Percentiles rank a stretch among this genome's conserved stretches.
Conservation (phyloP, 2,888 invertebrate genomes). For the Apotomis betuletana region DNA sequence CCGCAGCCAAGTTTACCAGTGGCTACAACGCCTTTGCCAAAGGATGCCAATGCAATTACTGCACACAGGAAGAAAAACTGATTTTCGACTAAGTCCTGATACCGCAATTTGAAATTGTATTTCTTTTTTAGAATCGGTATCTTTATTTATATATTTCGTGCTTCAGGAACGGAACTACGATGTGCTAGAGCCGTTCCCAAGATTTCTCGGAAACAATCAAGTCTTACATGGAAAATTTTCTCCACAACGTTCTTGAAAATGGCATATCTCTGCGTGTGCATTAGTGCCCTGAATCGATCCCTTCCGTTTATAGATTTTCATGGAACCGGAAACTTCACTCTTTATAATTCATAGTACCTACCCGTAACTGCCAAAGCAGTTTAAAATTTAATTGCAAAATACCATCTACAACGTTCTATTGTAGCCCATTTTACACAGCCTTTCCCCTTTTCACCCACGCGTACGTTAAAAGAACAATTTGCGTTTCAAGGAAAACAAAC, state of each 20-base stretch:
- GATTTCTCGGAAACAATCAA: too few relatives aligned
- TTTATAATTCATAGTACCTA: not conserved
- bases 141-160: too few relatives aligned
- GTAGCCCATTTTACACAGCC: conserved; percentile 15
- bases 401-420: conserved; percentile 1
- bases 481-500: conserved; percentile 29
- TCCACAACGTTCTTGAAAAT: too few relatives aligned
- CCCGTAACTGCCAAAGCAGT: not conserved
- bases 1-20: conserved; percentile 97
- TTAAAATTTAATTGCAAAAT: conserved; percentile 16
- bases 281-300: too few relatives aligned
- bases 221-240: too few relatives aligned
- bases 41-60: conserved; percentile 98
- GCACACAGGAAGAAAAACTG: too few relatives aligned
- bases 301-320: not conserved
- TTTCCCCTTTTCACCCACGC: conserved; percentile 3
- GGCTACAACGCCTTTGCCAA: conserved; percentile 99
- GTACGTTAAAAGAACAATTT: conserved; percentile 29
- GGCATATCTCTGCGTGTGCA: too few relatives aligned
- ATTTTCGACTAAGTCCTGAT: too few relatives aligned
- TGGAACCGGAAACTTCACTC: not conserved
- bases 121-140: too few relatives aligned
- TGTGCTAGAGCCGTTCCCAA: too few relatives aligned
- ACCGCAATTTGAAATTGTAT: too few relatives aligned
- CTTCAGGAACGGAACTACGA: too few relatives aligned